These are phyloP conservation scores for Periphyllus acericola DNA, from an alignment of 2,888 invertebrate species.

Conservation along the genomic window DNA sequence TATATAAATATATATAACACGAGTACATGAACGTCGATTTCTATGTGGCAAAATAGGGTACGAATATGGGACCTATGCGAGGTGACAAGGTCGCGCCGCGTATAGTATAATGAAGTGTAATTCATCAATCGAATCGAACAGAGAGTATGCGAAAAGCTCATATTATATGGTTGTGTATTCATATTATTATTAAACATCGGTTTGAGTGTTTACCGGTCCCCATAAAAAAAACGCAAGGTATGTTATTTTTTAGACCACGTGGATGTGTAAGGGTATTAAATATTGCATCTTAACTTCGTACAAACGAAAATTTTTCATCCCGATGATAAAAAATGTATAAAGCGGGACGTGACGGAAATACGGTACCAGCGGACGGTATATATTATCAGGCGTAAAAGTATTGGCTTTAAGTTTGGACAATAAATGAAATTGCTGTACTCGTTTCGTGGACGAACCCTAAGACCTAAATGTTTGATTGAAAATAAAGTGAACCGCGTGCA, in stretches of 20 bases:
- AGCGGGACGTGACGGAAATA: slow-evolving; percentile 39
- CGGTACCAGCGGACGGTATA: neutral
- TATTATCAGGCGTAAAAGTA: slow-evolving; percentile 10
- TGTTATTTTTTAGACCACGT: neutral
- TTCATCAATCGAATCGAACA: neutral
- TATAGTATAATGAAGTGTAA: neutral
- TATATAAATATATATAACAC: too few species aligned
- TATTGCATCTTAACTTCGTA: slow-evolving; percentile 43
- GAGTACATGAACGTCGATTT: neutral
- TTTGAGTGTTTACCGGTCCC: slow-evolving; percentile 8
- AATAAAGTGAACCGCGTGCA: neutral
- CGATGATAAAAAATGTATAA: slow-evolving; percentile 42
- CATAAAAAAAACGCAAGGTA: slow-evolving; percentile 18
- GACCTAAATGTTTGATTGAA: slow-evolving; percentile 4
- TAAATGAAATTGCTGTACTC: neutral
- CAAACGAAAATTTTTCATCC: slow-evolving; percentile 29
- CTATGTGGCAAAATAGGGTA: neutral
- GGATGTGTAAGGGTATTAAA: slow-evolving; percentile 29
- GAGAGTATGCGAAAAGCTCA: neutral
- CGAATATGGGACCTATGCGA: neutral
- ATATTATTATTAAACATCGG: slow-evolving; percentile 49
- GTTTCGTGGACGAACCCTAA: neutral
- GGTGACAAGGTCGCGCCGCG: neutral
- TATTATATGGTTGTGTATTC: neutral
- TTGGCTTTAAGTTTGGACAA: slow-evolving; percentile 7